Base-by-base conservation (phyloP, 1,140 invertebrate species). In the Sweltsa coloradensis region DNA sequence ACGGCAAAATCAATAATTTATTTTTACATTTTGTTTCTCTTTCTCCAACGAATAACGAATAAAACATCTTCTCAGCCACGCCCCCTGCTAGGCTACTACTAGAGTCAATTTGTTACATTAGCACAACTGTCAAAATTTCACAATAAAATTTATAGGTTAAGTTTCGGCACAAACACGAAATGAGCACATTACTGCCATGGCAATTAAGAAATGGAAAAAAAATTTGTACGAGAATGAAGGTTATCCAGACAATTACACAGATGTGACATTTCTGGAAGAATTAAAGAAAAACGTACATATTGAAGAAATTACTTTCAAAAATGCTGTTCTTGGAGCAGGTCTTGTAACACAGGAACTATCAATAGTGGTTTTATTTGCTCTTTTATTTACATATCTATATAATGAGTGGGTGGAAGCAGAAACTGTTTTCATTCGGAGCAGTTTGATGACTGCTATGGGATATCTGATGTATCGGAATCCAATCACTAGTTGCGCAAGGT, bases 211-310 rank as follows among this genome's bases (percentile, higher is more conserved):
- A 14, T 95, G 90, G 90, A 73, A 75, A 49, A 94, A 93, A 69
- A 86, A 89, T 58, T 69, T 97, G 14, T 97, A 94, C 56, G 82
- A 88, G 60, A 83, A 91, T 60, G 75, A 83, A 50, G 80, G 78
- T 29, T 83, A 85, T 55, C 83, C 88, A 0, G 92, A 96, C 60
- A 94, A 96, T 69, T 94, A 95, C 59, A 93, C 90, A 0, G 85
- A 92, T 63, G 73, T 75, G 24, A 71, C 75, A 25, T 96, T 97
- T 63, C 66, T 96, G 7, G 76, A 86, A 60, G 84, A 94, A 53
- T 58, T 96, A 27, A 76, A 75, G 48, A 93, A 84, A 57, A 96
- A 96, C 69, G 66, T 89, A 11, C 76, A 85, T 61, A 70, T 85
- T 5, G 72, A 81, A 57, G 73, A 81, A 58, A 78, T 86, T 31